phyloP scores from a whole-genome alignment of 2,888 invertebrate genomes.

The Lobophora halterata region DNA sequence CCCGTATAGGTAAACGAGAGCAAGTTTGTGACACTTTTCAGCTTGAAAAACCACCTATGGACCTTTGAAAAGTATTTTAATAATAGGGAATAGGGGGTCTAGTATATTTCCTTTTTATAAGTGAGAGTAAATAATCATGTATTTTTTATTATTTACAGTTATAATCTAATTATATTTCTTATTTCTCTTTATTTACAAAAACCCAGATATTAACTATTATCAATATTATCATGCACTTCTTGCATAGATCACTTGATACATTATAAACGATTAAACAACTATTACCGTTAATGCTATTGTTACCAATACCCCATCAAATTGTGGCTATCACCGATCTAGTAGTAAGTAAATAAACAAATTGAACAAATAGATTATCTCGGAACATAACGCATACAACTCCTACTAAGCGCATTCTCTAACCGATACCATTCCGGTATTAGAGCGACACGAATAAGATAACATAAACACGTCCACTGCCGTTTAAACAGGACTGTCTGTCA shows the following conservation, averaged over 20 bases:
- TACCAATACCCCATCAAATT: constrained; percentile 10
- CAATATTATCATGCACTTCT: no score
- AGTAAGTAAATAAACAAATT: constrained; percentile 26
- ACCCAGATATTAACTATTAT: no score
- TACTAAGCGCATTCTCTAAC: constrained; percentile 24
- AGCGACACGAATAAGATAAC: constrained; percentile 1
- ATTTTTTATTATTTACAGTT: background rate
- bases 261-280: background rate
- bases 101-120: no score
- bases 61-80: no score
- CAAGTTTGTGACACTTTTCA: no score
- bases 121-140: constrained; percentile 2
- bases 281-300: constrained; percentile 17
- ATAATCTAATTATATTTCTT: background rate
- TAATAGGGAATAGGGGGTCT: no score
- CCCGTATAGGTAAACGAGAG: no score
- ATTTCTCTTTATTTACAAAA: constrained; percentile 1
- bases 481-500: background rate
- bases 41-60: no score
- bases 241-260: no score
- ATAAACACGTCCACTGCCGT: constrained; percentile 14
- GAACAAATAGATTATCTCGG: constrained; percentile 24
- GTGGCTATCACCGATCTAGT: constrained; percentile 14
- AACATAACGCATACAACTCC: constrained; percentile 26
- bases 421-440: constrained; percentile 2